Conservation (phyloP, 2,888 invertebrate genomes). For the Drosophila monieri region DNA sequence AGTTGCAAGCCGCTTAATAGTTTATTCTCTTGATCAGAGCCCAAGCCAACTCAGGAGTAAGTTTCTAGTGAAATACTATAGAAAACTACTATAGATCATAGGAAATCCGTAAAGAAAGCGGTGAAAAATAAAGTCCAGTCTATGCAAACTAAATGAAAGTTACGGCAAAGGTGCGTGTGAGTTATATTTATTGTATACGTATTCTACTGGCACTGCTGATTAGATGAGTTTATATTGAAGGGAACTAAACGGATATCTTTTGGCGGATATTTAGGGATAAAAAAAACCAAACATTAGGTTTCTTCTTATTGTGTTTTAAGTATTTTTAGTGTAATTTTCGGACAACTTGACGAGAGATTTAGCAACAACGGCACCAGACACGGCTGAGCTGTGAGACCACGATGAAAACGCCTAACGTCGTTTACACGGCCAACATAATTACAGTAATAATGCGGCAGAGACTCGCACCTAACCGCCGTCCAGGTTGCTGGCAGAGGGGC, state of each 20-base stretch:
- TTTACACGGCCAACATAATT: conserved; percentile 78
- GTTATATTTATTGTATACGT: conserved; percentile 10
- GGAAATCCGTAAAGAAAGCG: too few species aligned
- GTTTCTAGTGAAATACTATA: too few species aligned
- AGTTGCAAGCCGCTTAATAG: neutral
- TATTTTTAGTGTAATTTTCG: conserved; percentile 55
- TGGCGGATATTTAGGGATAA: too few species aligned
- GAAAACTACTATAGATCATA: too few species aligned
- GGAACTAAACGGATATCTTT: too few species aligned
- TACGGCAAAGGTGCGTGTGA: neutral
- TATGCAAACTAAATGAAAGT: too few species aligned
- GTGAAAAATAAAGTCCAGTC: too few species aligned
- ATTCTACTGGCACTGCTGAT: too few species aligned
- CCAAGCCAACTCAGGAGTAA: too few species aligned
- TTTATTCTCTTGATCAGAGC: neutral
- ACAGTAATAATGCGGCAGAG: conserved; percentile 73
- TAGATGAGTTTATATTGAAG: too few species aligned
- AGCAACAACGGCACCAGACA: conserved; percentile 34
- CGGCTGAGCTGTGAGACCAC: conserved; percentile 50
- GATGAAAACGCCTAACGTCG: conserved; percentile 76
- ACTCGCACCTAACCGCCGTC: conserved; percentile 12
- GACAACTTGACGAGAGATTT: conserved; percentile 56
- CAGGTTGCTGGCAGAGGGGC: neutral
- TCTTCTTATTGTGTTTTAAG: conserved; percentile 24
- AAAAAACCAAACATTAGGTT: too few species aligned